Evolutionary conservation across 2,888 invertebrate species (phyloP).

Genomic region (Entomobrya proxima): DNA sequence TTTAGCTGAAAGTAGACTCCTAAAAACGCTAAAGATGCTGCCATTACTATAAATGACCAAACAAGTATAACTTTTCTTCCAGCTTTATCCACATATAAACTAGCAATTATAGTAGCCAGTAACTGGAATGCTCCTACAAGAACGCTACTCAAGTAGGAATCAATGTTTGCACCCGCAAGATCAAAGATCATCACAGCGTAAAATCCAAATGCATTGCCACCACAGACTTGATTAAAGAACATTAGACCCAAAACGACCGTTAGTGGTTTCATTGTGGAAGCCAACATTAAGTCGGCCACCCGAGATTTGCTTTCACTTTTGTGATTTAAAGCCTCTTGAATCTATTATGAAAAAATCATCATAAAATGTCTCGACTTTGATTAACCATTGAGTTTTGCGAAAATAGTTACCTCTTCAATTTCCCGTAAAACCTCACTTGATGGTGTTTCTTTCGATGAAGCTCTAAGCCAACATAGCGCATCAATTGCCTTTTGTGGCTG

Average conservation of each 20-base stretch:
- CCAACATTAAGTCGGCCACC: constrained; percentile 81
- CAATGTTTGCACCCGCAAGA: constrained; percentile 81
- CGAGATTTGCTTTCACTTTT: constrained; percentile 14
- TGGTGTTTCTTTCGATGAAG: constrained; percentile 80
- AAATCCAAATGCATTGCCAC: constrained; percentile 90
- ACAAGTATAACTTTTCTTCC: constrained; percentile 88
- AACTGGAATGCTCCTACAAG: constrained; percentile 81
- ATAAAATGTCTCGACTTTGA: too few species aligned
- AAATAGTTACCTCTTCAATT: constrained; percentile 79
- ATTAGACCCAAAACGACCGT: constrained; percentile 84
- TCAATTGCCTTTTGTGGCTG: constrained; percentile 81
- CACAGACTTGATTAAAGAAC: constrained; percentile 90
- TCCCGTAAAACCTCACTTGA: constrained; percentile 83
- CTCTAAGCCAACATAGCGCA: constrained; percentile 83
- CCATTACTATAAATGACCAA: constrained; percentile 79
- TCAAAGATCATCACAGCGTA: constrained; percentile 86
- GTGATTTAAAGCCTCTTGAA: constrained; percentile 58
- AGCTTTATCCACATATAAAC: constrained; percentile 87
- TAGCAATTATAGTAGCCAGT: constrained; percentile 79
- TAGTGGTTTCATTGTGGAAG: constrained; percentile 83
- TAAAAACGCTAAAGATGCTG: constrained; percentile 24
- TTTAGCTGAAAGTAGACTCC: constrained; percentile 52
- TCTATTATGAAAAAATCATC: constrained; percentile 32
- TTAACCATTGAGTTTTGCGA: too few species aligned
- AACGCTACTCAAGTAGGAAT: constrained; percentile 81